These are phyloP conservation scores for Zhuqinia jingwanae DNA, from an alignment of 2,888 invertebrate species.

Conservation along the genomic window DNA sequence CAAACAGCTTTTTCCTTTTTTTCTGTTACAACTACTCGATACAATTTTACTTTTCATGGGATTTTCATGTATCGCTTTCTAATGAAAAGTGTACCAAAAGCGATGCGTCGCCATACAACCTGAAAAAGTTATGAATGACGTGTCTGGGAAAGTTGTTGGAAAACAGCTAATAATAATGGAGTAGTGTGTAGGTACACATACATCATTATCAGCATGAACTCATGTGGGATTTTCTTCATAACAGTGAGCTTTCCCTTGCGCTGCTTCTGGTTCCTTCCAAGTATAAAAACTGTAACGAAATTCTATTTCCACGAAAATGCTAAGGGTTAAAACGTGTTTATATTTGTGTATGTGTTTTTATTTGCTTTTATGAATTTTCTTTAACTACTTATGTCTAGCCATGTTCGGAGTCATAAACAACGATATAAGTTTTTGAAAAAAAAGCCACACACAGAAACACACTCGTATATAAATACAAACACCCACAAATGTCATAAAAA, in stretches of 20 bases:
- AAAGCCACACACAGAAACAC: slow-evolving; percentile 22
- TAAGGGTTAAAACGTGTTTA: slow-evolving; percentile 4
- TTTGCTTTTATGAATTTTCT: not conserved
- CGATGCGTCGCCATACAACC: slow-evolving; percentile 14
- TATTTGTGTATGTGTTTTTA: not conserved
- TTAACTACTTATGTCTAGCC: not conserved
- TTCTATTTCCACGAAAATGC: not conserved
- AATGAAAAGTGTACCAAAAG: slow-evolving; percentile 27
- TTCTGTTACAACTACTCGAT: too few relatives aligned
- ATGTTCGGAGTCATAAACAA: slow-evolving; percentile 1
- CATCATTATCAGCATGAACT: not conserved
- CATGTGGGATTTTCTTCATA: not conserved
- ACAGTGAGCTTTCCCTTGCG: too few relatives aligned
- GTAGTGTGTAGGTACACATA: not conserved
- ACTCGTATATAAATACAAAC: not conserved
- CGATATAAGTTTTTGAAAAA: slow-evolving; percentile 2
- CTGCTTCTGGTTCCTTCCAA: slow-evolving; percentile 6
- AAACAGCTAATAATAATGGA: slow-evolving; percentile 29
- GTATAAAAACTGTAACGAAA: slow-evolving; percentile 11
- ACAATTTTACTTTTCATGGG: not conserved
- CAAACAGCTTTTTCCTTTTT: too few relatives aligned
- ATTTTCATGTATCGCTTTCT: slow-evolving; percentile 19
- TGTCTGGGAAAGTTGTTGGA: slow-evolving; percentile 30
- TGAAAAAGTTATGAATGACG: slow-evolving; percentile 36
- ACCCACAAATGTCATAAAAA: slow-evolving; percentile 30